Evolutionary conservation across 2,113 vertebrate species (phyloP).

Genomic region (Chaenocephalus aceratus): DNA sequence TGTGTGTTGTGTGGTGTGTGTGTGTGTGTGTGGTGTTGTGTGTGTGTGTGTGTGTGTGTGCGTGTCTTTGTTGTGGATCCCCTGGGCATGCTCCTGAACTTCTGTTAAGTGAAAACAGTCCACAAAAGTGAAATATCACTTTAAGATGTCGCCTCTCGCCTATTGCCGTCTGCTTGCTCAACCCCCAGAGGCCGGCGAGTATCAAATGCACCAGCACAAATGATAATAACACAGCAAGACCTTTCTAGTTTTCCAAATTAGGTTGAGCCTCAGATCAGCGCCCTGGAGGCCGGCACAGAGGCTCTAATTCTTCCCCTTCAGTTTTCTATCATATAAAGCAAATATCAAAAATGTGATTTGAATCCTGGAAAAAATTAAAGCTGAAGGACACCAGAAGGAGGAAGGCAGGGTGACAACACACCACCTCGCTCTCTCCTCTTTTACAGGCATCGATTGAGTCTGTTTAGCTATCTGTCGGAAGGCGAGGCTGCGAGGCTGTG

Average conservation of each 20-base stretch:
- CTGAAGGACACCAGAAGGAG: slow-evolving; percentile 81
- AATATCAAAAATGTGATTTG: slow-evolving; percentile 90
- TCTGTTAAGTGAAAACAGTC: slow-evolving; percentile 73
- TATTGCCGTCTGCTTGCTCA: slow-evolving; percentile 75
- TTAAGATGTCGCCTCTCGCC: slow-evolving; percentile 68
- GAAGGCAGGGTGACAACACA: slow-evolving; percentile 46
- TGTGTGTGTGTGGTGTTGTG: no score
- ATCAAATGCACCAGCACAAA: slow-evolving; percentile 86
- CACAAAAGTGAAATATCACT: slow-evolving; percentile 73
- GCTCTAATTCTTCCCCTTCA: slow-evolving; percentile 75
- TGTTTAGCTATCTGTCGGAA: slow-evolving; percentile 60
- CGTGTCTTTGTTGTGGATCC: slow-evolving; percentile 7
- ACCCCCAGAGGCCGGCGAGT: slow-evolving; percentile 60
- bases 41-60: not conserved
- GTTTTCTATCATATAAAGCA: slow-evolving; percentile 86
- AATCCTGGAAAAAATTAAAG: slow-evolving; percentile 82
- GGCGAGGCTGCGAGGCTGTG: slow-evolving; percentile 44
- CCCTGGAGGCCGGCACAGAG: no score
- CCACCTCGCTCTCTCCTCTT: slow-evolving; percentile 52
- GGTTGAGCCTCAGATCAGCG: slow-evolving; percentile 69
- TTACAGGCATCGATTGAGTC: slow-evolving; percentile 72
- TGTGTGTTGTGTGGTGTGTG: no score
- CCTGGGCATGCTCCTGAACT: slow-evolving; percentile 65
- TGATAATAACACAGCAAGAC: slow-evolving; percentile 84
- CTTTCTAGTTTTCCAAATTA: slow-evolving; percentile 84